Conservation (phyloP, 2,113 vertebrate genomes). For the Cinclus cinclus region DNA sequence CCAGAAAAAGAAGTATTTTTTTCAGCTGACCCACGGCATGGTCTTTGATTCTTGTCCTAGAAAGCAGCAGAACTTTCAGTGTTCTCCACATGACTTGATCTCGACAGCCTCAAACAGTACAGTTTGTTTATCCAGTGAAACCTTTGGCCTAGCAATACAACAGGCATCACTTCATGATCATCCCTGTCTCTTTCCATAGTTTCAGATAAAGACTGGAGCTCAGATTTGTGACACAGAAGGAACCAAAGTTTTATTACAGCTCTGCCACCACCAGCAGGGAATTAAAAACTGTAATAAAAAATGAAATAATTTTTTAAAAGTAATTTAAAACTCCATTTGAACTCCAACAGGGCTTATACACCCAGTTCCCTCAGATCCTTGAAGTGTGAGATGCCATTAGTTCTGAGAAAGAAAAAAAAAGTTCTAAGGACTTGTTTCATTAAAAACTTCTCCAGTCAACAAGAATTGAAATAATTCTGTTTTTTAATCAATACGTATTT, state of each 20-base stretch:
- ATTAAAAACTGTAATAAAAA: background rate
- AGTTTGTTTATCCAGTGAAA: background rate
- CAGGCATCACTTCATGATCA: background rate
- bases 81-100: background rate
- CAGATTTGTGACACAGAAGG: accelerated
- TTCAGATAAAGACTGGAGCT: background rate
- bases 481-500: background rate
- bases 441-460: background rate
- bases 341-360: background rate
- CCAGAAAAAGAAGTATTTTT: background rate
- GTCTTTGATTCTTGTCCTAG: background rate
- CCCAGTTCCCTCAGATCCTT: background rate
- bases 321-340: background rate
- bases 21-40: accelerated
- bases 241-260: background rate
- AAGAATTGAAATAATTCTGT: background rate
- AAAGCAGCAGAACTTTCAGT: background rate
- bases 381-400: background rate
- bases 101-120: background rate
- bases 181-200: background rate
- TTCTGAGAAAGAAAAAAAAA: background rate
- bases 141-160: background rate
- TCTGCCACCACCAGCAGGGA: background rate
- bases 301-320: background rate
- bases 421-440: background rate